Percentiles rank a stretch among this genome's conserved stretches.
phyloP scores from a whole-genome alignment of 2,797 vertebrate species.

The Neosilurus mollespiculum region DNA sequence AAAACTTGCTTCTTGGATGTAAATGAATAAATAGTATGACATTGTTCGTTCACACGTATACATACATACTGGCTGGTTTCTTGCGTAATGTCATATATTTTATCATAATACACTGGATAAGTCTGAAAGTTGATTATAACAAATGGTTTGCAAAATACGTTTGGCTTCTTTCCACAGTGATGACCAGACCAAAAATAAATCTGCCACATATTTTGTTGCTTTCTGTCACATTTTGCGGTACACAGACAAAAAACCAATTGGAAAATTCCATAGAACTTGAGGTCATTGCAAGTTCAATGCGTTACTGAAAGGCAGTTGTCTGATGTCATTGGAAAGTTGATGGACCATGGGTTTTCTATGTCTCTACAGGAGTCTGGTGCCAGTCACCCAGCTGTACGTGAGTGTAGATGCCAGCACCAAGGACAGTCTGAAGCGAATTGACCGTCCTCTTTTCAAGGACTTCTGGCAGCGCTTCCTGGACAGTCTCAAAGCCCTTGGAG shows the following conservation, averaged over 20 bases:
- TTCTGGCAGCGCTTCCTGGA: constrained; percentile 93
- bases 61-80: not conserved
- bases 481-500: constrained; percentile 87
- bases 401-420: constrained; percentile 94
- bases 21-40: not conserved
- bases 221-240: not conserved
- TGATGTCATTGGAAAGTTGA: not conserved
- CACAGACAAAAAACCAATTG: not conserved
- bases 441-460: constrained; percentile 94
- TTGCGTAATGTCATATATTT: not conserved
- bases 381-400: constrained; percentile 93
- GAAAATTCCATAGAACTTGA: not conserved
- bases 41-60: not conserved
- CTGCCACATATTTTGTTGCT: not conserved
- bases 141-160: not conserved
- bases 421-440: constrained; percentile 91
- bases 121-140: not conserved
- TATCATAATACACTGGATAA: not conserved
- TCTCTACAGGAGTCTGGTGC: constrained; percentile 80
- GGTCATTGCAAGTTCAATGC: not conserved
- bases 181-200: not conserved
- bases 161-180: not conserved
- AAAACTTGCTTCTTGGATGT: too few relatives aligned
- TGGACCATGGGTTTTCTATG: not conserved
- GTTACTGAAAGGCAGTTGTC: not conserved